Conservation (phyloP, 2,888 invertebrate genomes). For the Ametastegia equiseti region DNA sequence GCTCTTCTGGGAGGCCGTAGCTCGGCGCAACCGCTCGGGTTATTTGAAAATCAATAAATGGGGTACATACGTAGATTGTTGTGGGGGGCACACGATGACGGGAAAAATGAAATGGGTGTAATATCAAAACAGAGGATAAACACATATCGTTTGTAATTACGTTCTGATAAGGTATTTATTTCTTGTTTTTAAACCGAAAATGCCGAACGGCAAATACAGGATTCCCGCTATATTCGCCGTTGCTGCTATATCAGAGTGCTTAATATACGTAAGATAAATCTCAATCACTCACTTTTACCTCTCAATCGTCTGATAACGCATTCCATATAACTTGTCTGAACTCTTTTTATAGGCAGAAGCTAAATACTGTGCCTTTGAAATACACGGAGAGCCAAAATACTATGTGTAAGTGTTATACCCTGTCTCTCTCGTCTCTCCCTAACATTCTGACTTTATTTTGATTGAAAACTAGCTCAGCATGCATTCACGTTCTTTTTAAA, state of each 20-base stretch:
- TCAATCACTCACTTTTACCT: no score
- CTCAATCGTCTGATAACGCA: no score
- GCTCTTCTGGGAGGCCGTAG: not conserved
- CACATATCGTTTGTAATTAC: constrained; percentile 52
- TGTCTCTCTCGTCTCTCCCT: not conserved
- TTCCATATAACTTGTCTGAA: no score
- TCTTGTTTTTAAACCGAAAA: constrained; percentile 53
- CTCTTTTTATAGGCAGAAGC: constrained; percentile 68
- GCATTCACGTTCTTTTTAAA: no score
- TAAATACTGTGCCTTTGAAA: constrained; percentile 76
- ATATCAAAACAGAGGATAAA: constrained; percentile 67
- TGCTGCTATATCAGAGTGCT: constrained; percentile 70
- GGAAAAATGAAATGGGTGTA: constrained; percentile 66
- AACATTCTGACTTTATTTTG: not conserved
- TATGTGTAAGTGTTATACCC: constrained; percentile 70
- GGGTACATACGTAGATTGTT: constrained; percentile 58
- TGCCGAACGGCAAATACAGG: constrained; percentile 68
- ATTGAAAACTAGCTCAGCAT: no score
- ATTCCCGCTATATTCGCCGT: constrained; percentile 71
- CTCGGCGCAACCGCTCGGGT: constrained; percentile 57
- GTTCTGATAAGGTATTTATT: not conserved
- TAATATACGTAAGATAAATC: constrained; percentile 68
- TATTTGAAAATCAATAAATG: constrained; percentile 74
- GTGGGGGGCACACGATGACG: constrained; percentile 61
- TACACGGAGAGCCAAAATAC: constrained; percentile 75